Evolutionary conservation across 2,113 vertebrate genomes (phyloP).

Genomic region (Cyanistes caeruleus): DNA sequence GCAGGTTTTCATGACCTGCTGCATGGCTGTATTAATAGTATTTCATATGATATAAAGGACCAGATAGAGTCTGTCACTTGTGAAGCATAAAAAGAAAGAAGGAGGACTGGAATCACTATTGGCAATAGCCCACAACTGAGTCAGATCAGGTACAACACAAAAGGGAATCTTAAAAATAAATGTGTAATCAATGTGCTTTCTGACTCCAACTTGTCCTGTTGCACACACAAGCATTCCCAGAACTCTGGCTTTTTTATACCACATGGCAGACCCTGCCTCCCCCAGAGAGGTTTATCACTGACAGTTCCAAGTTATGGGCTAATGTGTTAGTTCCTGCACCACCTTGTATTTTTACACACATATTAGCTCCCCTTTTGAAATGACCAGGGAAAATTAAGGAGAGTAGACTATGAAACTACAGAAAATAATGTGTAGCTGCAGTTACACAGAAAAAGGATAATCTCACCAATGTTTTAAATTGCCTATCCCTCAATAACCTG

Average conservation of each 20-base stretch:
- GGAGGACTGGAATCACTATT: not conserved
- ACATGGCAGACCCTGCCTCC: not conserved
- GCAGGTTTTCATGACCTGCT: not conserved
- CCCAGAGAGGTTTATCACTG: not conserved
- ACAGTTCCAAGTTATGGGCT: not conserved
- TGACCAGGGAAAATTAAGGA: not conserved
- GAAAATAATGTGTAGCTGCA: not conserved
- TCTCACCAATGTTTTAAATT: not conserved
- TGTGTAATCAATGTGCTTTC: not conserved
- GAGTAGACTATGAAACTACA: not conserved
- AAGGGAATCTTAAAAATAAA: not conserved
- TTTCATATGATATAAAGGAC: not conserved
- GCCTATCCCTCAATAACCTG: not conserved
- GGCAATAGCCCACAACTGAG: not conserved
- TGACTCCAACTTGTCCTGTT: not conserved
- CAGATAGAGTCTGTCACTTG: not conserved
- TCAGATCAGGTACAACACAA: not conserved
- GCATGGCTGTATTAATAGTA: not conserved
- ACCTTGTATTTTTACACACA: fast-evolving
- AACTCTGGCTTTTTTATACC: not conserved
- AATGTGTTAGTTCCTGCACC: not conserved
- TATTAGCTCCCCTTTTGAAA: not conserved
- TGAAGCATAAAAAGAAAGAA: not conserved
- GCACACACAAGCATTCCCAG: not conserved
- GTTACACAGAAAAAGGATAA: not conserved